These are phyloP conservation scores for Caprella mutica DNA, from an alignment of 2,888 invertebrate species.

Conservation along the genomic window DNA sequence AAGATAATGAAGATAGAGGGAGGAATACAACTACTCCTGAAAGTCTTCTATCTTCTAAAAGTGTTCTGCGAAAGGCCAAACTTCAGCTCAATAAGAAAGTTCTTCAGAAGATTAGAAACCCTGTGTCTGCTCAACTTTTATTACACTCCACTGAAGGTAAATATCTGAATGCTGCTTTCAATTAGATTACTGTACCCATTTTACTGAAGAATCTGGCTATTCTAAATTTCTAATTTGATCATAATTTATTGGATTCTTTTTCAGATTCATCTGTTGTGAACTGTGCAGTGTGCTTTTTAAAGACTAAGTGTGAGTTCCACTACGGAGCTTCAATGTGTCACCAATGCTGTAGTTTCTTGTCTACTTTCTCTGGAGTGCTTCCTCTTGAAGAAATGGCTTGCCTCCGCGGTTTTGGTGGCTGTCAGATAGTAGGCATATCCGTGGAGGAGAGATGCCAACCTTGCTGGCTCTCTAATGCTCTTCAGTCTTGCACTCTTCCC, in stretches of 20 bases:
- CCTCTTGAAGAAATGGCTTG: slow-evolving; percentile 20
- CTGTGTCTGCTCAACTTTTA: slow-evolving; percentile 28
- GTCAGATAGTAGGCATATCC: slow-evolving; percentile 19
- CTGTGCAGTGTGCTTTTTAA: slow-evolving; percentile 8
- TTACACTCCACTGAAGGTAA: slow-evolving; percentile 22
- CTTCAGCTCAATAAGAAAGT: slow-evolving; percentile 31
- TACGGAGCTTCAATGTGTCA: slow-evolving; percentile 16
- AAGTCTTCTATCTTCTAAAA: slow-evolving; percentile 9
- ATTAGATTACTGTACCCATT: not conserved
- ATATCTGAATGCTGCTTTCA: not conserved
- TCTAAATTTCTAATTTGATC: not conserved
- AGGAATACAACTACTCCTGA: not conserved
- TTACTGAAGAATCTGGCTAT: not conserved
- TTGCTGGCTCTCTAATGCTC: slow-evolving; percentile 25
- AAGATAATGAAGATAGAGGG: not conserved
- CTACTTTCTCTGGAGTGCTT: slow-evolving; percentile 15
- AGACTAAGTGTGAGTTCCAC: not conserved
- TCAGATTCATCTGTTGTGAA: not conserved
- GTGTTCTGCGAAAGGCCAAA: slow-evolving; percentile 24
- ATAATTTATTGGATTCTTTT: not conserved
- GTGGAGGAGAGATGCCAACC: slow-evolving; percentile 25
- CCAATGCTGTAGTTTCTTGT: slow-evolving; percentile 20
- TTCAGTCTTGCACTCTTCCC: slow-evolving; percentile 18
- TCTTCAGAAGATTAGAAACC: slow-evolving; percentile 29
- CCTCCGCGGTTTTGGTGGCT: slow-evolving; percentile 13